These are phyloP conservation scores for Hemicrepidius hirtus DNA, from an alignment of 2,888 invertebrate genomes.

Conservation along the genomic window DNA sequence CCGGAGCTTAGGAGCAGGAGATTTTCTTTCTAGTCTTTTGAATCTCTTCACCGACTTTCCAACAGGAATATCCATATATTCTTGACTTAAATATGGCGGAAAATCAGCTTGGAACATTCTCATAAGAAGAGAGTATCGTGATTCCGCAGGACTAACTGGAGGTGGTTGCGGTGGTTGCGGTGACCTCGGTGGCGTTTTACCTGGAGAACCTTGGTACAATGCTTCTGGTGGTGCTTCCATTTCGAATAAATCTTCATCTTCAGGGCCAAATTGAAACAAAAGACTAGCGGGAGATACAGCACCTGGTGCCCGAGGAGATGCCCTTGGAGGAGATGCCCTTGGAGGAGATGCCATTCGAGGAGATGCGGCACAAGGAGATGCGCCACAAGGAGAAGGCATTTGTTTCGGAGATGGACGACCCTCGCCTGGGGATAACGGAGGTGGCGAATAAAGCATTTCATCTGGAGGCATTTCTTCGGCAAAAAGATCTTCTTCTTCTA, in stretches of 20 bases:
- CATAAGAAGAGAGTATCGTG: not conserved
- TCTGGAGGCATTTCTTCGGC: conserved; percentile 6
- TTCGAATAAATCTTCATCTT: not conserved
- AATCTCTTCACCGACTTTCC: not conserved
- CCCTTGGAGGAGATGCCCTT: too few species aligned
- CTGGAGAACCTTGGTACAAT: not conserved
- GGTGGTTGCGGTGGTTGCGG: conserved; percentile 5
- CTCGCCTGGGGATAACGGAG: conserved; percentile 15
- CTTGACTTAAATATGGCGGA: conserved; percentile 15
- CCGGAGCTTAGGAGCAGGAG: too few species aligned
- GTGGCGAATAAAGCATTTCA: conserved; percentile 24
- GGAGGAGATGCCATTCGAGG: too few species aligned
- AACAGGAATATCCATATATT: not conserved
- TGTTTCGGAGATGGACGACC: not conserved
- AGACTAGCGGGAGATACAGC: too few species aligned
- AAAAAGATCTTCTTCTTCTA: not conserved
- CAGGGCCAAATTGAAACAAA: not conserved
- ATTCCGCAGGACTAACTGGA: conserved; percentile 6
- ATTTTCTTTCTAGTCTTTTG: too few species aligned
- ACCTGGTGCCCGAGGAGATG: not conserved
- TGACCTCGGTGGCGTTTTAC: conserved; percentile 4
- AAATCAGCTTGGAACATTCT: not conserved
- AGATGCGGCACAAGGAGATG: not conserved
- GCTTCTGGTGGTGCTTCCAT: conserved; percentile 14
- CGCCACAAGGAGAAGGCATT: not conserved